Evolutionary conservation across 2,797 vertebrate genomes (phyloP).

Genomic region (Hyperoplus immaculatus): DNA sequence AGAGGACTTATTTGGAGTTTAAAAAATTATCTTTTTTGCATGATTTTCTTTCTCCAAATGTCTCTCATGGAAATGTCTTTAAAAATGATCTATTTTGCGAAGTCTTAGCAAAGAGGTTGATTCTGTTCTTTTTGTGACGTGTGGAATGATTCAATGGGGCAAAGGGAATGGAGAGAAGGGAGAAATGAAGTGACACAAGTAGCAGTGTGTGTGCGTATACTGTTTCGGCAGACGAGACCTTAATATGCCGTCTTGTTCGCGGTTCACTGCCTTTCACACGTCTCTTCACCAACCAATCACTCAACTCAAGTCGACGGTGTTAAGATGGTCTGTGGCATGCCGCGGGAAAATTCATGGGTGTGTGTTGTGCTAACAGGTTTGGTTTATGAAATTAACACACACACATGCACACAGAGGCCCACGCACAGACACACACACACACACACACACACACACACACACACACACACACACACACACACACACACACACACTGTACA

Average conservation of each 20-base stretch:
- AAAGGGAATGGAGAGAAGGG: slow-evolving; percentile 8
- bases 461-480: background rate
- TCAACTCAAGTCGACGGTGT: background rate
- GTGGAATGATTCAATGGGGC: slow-evolving; percentile 32
- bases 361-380: slow-evolving; percentile 61
- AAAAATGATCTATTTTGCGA: background rate
- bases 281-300: background rate
- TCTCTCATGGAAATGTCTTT: background rate
- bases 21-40: slow-evolving; percentile 19
- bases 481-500: slow-evolving; percentile 14
- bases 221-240: slow-evolving; percentile 1
- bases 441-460: background rate
- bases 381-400: slow-evolving; percentile 51
- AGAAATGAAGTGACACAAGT: background rate
- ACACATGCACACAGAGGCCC: background rate
- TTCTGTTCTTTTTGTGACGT: background rate
- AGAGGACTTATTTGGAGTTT: slow-evolving; percentile 26
- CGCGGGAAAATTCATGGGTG: slow-evolving; percentile 29
- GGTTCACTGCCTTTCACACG: background rate
- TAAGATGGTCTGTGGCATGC: slow-evolving; percentile 21
- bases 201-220: background rate
- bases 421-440: background rate
- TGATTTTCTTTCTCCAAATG: background rate
- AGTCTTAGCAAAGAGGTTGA: background rate
- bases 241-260: slow-evolving; percentile 30